Evolutionary conservation across 1,140 invertebrate species (phyloP).

Genomic region (Cydia strobilella): DNA sequence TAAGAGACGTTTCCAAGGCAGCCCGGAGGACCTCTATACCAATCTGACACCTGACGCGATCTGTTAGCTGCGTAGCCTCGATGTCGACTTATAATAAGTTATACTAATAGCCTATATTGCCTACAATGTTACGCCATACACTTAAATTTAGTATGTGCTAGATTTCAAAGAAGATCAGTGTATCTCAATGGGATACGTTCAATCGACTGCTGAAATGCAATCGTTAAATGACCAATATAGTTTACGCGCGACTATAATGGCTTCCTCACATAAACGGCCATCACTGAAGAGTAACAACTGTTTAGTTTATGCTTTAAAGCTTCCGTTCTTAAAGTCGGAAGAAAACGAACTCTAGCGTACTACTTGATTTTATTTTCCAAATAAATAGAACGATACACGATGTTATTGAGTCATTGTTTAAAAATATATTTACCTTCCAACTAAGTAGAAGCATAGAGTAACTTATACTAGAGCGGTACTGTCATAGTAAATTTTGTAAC

Average conservation of each 20-base stretch:
- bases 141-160: constrained; percentile 1
- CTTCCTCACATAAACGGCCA: constrained; percentile 7
- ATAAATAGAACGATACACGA: no score
- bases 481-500: no score
- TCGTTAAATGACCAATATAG: constrained; percentile 20
- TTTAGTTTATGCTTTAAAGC: constrained; percentile 12
- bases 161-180: background rate
- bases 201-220: background rate
- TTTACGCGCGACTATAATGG: background rate
- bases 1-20: no score
- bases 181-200: background rate
- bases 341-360: background rate
- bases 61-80: no score
- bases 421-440: no score
- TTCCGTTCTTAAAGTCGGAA: background rate
- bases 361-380: background rate
- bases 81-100: no score
- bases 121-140: no score
- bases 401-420: no score
- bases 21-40: no score
- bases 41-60: no score
- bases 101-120: no score
- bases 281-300: background rate
- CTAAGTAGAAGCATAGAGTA: background rate
- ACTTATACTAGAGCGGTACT: no score